Evolutionary conservation across 2,797 vertebrate species (phyloP).

Genomic region (Sebastes flavidus): DNA sequence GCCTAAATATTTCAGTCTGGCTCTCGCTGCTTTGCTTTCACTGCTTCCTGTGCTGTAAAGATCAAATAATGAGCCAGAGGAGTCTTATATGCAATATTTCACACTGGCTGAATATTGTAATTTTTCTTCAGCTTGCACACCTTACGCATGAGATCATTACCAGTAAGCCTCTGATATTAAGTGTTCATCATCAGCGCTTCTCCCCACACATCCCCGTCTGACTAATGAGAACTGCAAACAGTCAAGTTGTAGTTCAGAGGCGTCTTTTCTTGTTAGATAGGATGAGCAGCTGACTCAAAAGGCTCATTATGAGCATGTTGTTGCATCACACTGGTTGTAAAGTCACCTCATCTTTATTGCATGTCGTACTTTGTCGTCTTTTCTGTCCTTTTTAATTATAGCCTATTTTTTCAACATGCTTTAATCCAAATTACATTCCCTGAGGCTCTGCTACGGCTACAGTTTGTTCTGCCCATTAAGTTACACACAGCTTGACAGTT

Average conservation of each 20-base stretch:
- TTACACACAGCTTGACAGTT: background rate
- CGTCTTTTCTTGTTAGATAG: background rate
- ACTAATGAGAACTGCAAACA: constrained; percentile 34
- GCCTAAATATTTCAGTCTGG: constrained; percentile 38
- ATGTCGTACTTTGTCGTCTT: background rate
- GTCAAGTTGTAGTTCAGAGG: background rate
- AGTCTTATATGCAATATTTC: constrained; percentile 27
- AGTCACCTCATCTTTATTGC: background rate
- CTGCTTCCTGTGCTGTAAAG: constrained; percentile 23
- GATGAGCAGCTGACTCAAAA: constrained; percentile 5
- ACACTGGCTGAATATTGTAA: constrained; percentile 22
- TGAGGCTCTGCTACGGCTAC: background rate
- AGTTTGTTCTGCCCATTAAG: background rate
- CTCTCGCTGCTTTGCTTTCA: constrained; percentile 11
- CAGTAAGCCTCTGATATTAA: constrained; percentile 26
- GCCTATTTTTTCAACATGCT: background rate
- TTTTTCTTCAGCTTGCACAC: constrained; percentile 14
- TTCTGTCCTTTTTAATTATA: background rate
- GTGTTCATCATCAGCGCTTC: constrained; percentile 8
- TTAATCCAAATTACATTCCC: background rate
- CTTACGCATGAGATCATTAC: constrained; percentile 32
- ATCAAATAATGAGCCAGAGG: constrained; percentile 48
- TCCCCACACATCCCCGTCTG: background rate
- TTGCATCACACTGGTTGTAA: background rate
- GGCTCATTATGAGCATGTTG: background rate